phyloP scores from a whole-genome alignment of 2,113 vertebrate species.

The Cheilinus undulatus region DNA sequence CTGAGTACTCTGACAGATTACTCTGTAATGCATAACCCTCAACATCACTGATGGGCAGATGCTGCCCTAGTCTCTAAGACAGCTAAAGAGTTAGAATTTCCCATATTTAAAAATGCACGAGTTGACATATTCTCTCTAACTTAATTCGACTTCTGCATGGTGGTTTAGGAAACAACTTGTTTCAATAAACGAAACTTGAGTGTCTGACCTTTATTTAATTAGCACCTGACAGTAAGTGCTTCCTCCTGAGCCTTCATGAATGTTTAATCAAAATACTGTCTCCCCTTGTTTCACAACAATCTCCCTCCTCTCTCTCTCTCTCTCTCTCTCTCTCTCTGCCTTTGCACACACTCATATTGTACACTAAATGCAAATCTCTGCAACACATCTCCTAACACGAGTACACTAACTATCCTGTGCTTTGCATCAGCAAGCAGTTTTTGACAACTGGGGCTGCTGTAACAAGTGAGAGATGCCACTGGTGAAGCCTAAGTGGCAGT shows the following conservation, averaged over 20 bases:
- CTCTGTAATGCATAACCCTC: no score
- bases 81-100: background rate
- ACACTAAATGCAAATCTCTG: conserved; percentile 50
- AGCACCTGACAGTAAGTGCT: conserved; percentile 66
- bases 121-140: background rate
- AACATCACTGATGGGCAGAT: background rate
- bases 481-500: conserved; percentile 47
- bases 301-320: conserved; percentile 13
- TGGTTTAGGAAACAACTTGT: conserved; percentile 60
- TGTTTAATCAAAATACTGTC: conserved; percentile 70
- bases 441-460: conserved; percentile 56
- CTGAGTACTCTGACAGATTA: no score
- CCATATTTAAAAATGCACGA: no score
- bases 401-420: conserved; percentile 27
- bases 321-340: conserved; percentile 1
- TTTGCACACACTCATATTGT: conserved; percentile 8
- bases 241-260: conserved; percentile 71
- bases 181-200: conserved; percentile 70
- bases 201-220: conserved; percentile 78
- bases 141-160: conserved; percentile 1
- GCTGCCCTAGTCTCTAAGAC: background rate
- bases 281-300: conserved; percentile 64
- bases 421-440: conserved; percentile 66
- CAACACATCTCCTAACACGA: conserved; percentile 19
- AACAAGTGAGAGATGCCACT: conserved; percentile 47